Conservation (phyloP, 2,888 invertebrate species). For the Calameuta filiformis region DNA sequence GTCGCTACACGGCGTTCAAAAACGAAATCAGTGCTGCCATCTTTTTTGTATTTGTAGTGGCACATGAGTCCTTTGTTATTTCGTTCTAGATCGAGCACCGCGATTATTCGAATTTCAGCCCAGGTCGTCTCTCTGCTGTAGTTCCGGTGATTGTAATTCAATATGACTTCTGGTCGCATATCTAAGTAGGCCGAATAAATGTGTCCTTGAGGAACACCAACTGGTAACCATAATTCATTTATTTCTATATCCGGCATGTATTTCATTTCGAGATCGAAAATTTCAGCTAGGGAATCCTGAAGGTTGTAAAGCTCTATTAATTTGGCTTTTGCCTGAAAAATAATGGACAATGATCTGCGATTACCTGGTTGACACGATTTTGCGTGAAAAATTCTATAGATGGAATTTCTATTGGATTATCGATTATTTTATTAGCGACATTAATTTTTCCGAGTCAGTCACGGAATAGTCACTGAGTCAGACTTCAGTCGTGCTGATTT, state of each 20-base stretch:
- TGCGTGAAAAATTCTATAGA: background rate
- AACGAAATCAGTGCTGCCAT: slow-evolving; percentile 38
- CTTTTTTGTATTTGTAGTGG: slow-evolving; percentile 34
- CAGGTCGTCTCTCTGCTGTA: slow-evolving; percentile 18
- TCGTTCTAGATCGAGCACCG: slow-evolving; percentile 30
- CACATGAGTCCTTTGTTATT: slow-evolving; percentile 22
- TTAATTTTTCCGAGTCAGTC: no score
- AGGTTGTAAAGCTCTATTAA: slow-evolving; percentile 22
- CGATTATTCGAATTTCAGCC: slow-evolving; percentile 34
- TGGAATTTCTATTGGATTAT: background rate
- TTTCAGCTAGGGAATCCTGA: slow-evolving; percentile 22
- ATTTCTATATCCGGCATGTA: slow-evolving; percentile 20
- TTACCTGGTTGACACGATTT: background rate
- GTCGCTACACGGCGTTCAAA: slow-evolving; percentile 54
- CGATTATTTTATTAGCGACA: background rate
- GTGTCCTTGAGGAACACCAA: slow-evolving; percentile 34
- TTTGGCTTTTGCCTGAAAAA: slow-evolving; percentile 22
- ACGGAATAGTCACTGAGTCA: background rate
- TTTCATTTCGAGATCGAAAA: slow-evolving; percentile 26
- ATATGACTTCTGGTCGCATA: slow-evolving; percentile 55
- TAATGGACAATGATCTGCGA: background rate
- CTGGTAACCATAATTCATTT: slow-evolving; percentile 28
- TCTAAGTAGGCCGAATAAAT: slow-evolving; percentile 66
- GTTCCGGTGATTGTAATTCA: slow-evolving; percentile 21
- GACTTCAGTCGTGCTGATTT: background rate